Evolutionary conservation across 2,113 vertebrate genomes (phyloP).

Genomic region (Microcebus tavaratra): DNA sequence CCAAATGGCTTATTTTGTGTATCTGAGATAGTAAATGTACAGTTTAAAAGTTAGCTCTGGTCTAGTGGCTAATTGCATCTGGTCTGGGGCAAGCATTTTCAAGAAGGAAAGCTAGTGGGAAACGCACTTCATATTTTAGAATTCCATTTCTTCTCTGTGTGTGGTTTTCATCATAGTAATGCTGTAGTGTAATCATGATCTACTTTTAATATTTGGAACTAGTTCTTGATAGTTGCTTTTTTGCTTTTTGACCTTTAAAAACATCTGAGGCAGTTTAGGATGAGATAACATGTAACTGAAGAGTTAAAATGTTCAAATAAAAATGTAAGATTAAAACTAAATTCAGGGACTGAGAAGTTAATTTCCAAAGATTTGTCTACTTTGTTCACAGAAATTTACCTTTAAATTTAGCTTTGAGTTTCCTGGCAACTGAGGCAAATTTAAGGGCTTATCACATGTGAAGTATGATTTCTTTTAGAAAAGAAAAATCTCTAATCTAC

Average conservation of each 20-base stretch:
- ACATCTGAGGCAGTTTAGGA: background rate
- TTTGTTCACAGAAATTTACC: slow-evolving; percentile 49
- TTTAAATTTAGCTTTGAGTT: slow-evolving; percentile 66
- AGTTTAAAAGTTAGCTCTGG: background rate
- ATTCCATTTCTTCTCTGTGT: background rate
- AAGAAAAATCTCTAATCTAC: background rate
- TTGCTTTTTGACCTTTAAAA: slow-evolving; percentile 5
- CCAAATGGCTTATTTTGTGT: background rate
- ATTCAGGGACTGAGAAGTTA: slow-evolving; percentile 13
- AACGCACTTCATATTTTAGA: background rate
- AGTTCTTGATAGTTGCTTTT: background rate
- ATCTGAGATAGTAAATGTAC: background rate
- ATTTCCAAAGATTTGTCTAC: slow-evolving; percentile 18
- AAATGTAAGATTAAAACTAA: slow-evolving; percentile 2
- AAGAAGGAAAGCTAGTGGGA: background rate
- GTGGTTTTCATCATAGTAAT: background rate
- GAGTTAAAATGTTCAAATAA: slow-evolving; percentile 4
- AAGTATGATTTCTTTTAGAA: slow-evolving; percentile 35
- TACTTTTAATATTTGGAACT: background rate
- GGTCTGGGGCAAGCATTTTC: background rate
- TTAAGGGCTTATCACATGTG: slow-evolving; percentile 31
- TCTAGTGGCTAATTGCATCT: background rate
- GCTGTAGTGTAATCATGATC: background rate
- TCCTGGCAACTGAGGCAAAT: slow-evolving; percentile 59
- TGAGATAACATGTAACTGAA: background rate